These are phyloP conservation scores for Anhinga rufa DNA, from an alignment of 2,113 vertebrate species.

Conservation along the genomic window DNA sequence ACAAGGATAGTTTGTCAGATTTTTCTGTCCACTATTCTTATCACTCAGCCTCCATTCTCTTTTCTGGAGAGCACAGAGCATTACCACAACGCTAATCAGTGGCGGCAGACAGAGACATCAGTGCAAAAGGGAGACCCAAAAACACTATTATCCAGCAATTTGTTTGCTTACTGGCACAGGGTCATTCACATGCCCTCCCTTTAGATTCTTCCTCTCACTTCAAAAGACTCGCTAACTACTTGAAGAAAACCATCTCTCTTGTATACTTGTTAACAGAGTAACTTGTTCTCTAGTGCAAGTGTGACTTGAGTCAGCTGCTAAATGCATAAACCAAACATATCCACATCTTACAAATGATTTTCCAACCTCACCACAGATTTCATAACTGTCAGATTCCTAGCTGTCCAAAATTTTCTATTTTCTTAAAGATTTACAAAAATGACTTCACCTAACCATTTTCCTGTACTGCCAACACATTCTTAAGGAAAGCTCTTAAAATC, in stretches of 20 bases:
- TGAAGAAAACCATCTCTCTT: neutral
- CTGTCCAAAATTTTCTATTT: neutral
- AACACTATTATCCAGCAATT: neutral
- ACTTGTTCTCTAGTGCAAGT: neutral
- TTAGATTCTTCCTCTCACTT: neutral
- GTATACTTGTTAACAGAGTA: neutral
- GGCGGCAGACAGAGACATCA: neutral
- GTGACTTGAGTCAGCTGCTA: neutral
- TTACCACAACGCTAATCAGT: neutral
- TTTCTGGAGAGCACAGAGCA: neutral
- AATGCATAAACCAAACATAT: neutral
- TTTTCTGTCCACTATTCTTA: neutral
- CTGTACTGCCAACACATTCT: neutral
- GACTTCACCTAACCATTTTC: neutral
- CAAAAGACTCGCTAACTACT: neutral
- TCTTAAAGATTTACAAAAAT: neutral
- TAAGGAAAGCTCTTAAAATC: neutral
- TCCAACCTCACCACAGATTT: neutral
- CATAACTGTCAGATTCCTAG: neutral
- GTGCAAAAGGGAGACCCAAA: neutral
- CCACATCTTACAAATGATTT: neutral
- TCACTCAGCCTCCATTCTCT: neutral
- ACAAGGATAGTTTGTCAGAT: neutral
- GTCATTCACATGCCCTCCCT: neutral
- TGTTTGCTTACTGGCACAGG: neutral